A percentile compares a stretch with the other conserved stretches of the same genome.
phyloP scores from a whole-genome alignment of 2,888 invertebrate genomes.

The Pterostichus madidus region DNA sequence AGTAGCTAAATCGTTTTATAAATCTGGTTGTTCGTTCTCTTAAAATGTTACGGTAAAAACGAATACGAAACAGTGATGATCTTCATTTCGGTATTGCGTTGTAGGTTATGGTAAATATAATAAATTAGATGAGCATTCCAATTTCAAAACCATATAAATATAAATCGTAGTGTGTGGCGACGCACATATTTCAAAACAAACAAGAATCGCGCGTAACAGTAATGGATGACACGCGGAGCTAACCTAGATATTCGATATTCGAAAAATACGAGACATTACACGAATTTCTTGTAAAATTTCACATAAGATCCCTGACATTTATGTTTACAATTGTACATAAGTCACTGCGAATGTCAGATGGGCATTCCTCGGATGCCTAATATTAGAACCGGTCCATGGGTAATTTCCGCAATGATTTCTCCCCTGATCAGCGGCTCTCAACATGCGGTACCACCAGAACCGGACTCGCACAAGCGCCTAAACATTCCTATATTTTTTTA shows the following conservation, averaged over 20 bases:
- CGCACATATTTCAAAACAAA: slow-evolving; percentile 46
- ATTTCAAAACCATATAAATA: slow-evolving; percentile 54
- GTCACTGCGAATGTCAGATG: slow-evolving; percentile 21
- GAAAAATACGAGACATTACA: slow-evolving; percentile 60
- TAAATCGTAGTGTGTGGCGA: slow-evolving; percentile 46
- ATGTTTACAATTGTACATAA: slow-evolving; percentile 58
- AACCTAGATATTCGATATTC: slow-evolving; percentile 62
- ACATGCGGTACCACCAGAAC: neutral
- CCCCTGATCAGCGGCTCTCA: slow-evolving; percentile 4
- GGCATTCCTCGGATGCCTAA: slow-evolving; percentile 37
- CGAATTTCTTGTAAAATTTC: slow-evolving; percentile 64
- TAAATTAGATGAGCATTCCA: slow-evolving; percentile 43
- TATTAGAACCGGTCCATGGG: slow-evolving; percentile 46
- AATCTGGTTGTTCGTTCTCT: too few species aligned
- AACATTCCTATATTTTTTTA: too few species aligned
- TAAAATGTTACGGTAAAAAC: neutral
- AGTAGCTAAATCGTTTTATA: too few species aligned
- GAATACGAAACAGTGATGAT: slow-evolving; percentile 23
- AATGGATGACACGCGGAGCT: slow-evolving; percentile 48
- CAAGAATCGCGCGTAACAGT: slow-evolving; percentile 48
- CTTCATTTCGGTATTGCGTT: slow-evolving; percentile 25
- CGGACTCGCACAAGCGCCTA: too few species aligned
- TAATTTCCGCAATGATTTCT: slow-evolving; percentile 35
- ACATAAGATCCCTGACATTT: slow-evolving; percentile 63
- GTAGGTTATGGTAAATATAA: slow-evolving; percentile 1